Evolutionary conservation across 2,888 invertebrate genomes (phyloP), one percentile per base, ranked within the genome.

Genomic region (Pegoplata infirma): DNA sequence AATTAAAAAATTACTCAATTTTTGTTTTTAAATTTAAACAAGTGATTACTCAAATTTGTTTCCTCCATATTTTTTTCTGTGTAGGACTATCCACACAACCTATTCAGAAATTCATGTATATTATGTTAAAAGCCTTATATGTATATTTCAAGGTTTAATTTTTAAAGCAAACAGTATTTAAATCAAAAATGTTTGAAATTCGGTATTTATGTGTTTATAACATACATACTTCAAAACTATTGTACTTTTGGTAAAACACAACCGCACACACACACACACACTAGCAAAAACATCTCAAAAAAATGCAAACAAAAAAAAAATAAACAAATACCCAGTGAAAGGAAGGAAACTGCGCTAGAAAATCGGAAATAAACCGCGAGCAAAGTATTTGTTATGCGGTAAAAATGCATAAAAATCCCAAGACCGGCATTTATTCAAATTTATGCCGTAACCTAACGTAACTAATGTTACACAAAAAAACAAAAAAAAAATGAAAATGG

Each of bases 341-440:
- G 80, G 77, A 81, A 82, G 74, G 79, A 81, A 81, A 80, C 77
- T 76, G 80, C 67, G 76, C 80, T 66, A 82, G 73, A 73, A 80
- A 76, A 80, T 74, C 80, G 80, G 76, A 80, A 78, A 66, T 73
- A 76, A 75, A 78, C 69, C 77, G 71, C 68, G 61, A 76, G 67
- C 75, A 80, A 80, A 80, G 76, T 76, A 80, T 84, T 84, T 84
- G 84, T 84, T 84, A 84, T 84, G 84, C 83, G 82, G 84, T 83
- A 83, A 84, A 80, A 80, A 83, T 83, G 82, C 82, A 83, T 82
- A 83, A 88, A 89, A 89, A 88, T 88, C 88, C 88, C 87, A 85
- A 87, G 87, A 86, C 88, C 88, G 88, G 87, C 88, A 88, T 89
- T 89, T 89, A 89, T 89, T 89, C 88, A 89, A 89, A 89, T 89